Base-by-base conservation (phyloP, 64 coral and sea anemone species). In the Platygyra sinensis region DNA sequence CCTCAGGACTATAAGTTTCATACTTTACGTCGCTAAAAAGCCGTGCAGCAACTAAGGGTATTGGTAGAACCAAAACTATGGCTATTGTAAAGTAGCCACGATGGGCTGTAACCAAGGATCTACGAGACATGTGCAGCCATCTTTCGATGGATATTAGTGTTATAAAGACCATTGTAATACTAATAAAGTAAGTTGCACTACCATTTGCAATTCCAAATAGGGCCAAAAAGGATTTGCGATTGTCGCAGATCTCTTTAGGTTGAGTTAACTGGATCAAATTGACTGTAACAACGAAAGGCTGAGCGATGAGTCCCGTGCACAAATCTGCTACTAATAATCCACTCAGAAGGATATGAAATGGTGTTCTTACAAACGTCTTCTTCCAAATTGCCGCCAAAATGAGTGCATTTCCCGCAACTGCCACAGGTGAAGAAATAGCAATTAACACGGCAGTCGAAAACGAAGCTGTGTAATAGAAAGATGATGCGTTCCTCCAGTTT, bases 401-500 rank as follows among this genome's bases (percentile, higher is more conserved):
- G 22, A 85, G 32, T 52, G 81, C 81, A 71, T 85, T 85, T 85
- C 38, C 62, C 11, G 52, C 62, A 61, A 85, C 81, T 71, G 81
- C 62, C n/a, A 85, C 81, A 10, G 33, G 62, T 6, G 62, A 49
- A 11, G 71, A 52, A 5, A 27, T 18, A 27, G 42, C 24, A 2
- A 85, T 29, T 13, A 85, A 18, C 1, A 69, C n/a, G 10, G 10
- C 2, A 0, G 3, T 69, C 36, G 81, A 36, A 4, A 71, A 49
- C 28, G 16, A 52, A 50, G 51, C n/a, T 69, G 24, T 22, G 22
- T 24, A 25, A 16, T 16, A 80, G 17, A 61, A 32, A 16, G 52
- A 2, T n/a, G n/a, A n/a, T 6, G 20, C 17, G 9, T 30, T 30
- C 30, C 30, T 61, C 27, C 27, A 30, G 24, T 60, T 30, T 54